phyloP scores from a whole-genome alignment of 2,113 vertebrate species.

The Trochalopteron elliotii region DNA sequence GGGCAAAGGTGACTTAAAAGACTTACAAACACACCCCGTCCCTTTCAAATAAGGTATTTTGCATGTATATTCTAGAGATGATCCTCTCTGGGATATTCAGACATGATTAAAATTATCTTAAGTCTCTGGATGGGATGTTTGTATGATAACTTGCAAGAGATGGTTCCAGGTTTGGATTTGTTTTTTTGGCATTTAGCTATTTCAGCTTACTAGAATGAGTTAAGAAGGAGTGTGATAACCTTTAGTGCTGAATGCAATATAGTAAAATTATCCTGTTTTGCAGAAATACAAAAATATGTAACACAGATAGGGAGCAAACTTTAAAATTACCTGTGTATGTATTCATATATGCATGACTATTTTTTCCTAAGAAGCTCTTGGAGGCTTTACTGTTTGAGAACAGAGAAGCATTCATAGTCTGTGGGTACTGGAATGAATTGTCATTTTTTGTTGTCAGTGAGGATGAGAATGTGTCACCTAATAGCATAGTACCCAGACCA shows the following conservation, averaged over 20 bases:
- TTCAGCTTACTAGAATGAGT: neutral
- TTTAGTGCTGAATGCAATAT: neutral
- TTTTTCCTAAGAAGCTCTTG: neutral
- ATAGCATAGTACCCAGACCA: neutral
- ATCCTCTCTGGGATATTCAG: neutral
- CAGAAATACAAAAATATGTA: neutral
- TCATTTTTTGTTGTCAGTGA: neutral
- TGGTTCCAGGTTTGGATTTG: neutral
- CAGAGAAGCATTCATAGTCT: neutral
- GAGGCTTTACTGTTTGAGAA: neutral
- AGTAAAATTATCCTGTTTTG: neutral
- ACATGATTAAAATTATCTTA: neutral
- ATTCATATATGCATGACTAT: fast-evolving
- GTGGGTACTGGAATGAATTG: neutral
- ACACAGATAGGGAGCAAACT: neutral
- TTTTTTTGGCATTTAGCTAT: neutral
- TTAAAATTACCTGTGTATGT: neutral
- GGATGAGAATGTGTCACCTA: neutral
- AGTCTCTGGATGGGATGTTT: neutral
- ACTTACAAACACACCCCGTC: fast-evolving
- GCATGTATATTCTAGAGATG: neutral
- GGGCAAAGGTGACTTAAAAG: neutral
- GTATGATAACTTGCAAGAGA: neutral
- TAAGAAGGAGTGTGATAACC: neutral
- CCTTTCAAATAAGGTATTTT: neutral